Evolutionary conservation across 2,888 invertebrate species (phyloP), one percentile per base, ranked within the genome.

Genomic region (Drosophila merina): DNA sequence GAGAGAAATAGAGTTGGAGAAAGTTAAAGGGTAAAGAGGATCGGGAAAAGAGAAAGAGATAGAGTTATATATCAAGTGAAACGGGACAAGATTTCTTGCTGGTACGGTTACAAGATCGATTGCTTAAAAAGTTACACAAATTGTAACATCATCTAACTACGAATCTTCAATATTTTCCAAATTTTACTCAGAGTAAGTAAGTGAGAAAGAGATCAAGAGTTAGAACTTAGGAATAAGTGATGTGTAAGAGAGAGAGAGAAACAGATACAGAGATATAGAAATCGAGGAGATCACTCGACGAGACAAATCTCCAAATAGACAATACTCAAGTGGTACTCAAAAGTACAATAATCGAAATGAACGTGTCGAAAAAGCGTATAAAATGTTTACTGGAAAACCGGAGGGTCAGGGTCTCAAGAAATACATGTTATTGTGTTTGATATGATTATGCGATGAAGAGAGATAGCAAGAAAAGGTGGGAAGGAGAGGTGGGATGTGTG

Each of bases 111-210:
- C 62, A 54, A 72, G 59, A 63, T 67, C 67, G 64, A 64, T 64
- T 64, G 64, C 64, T 64, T 64, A 66, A 66, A 64, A 64, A 64
- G 64, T 64, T 64, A 64, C 64, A 47, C 67, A 80, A 80, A 64
- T 47, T 30, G 50, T 76, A 57, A 80, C 68, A 70, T 49, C 59
- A 57, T 60, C 78, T 86, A 86, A 86, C 85, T 85, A 79, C 82
- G 44, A 73, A 64, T 78, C 73, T 57, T 69, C 56, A 74, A 63
- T 51, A 81, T 60, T 57, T 67, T 66, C 45, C 67, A 64, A 64
- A 64, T 54, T n/a, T 66, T 64, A 64, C 64, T 64, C 51, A 64
- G 57, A 71, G 47, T 62, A 52, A 64, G 62, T 57, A n/a, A 57
- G 60, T 28, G 45, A 63, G 40, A 72, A 58, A 63, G 50, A 67